Conservation (phyloP, 2,113 vertebrate genomes). For the Sialia sialis region DNA sequence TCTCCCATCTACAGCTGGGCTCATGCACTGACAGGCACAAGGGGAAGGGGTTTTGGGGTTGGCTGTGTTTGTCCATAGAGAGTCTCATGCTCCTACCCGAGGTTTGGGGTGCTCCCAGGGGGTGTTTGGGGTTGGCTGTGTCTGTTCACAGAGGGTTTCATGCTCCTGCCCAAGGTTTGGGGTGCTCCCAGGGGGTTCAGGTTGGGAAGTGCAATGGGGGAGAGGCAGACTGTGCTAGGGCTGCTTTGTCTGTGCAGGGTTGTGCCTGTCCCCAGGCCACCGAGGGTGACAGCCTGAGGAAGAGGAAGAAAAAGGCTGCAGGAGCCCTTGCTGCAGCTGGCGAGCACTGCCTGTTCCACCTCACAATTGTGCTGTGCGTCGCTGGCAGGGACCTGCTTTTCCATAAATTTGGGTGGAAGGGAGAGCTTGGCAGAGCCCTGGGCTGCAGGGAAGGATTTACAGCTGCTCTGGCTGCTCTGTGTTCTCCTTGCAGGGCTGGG, state of each 20-base stretch:
- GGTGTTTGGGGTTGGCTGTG: too few relatives aligned
- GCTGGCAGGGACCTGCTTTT: slow-evolving; percentile 49
- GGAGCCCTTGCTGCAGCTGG: background rate
- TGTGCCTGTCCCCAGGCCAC: background rate
- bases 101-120: background rate
- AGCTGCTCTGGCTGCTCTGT: slow-evolving; percentile 29
- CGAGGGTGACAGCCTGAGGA: background rate
- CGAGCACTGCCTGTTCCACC: background rate
- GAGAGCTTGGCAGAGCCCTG: slow-evolving; percentile 50
- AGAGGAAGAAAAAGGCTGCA: background rate
- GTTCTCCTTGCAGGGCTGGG: slow-evolving; percentile 12
- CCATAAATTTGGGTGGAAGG: slow-evolving; percentile 65
- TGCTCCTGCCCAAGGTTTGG: too few relatives aligned
- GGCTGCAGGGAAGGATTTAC: slow-evolving; percentile 51
- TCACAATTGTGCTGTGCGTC: background rate
- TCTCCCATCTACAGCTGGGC: fast-evolving
- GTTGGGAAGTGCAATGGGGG: fast-evolving
- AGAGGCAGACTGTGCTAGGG: background rate
- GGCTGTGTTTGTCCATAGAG: fast-evolving
- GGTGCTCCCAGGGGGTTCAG: background rate
- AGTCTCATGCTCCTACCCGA: fast-evolving
- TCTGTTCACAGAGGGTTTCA: too few relatives aligned
- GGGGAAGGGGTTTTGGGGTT: background rate
- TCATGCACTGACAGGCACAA: fast-evolving
- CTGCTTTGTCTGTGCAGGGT: background rate